Conservation (phyloP, 2,113 vertebrate genomes). For the Canis aureus region DNA sequence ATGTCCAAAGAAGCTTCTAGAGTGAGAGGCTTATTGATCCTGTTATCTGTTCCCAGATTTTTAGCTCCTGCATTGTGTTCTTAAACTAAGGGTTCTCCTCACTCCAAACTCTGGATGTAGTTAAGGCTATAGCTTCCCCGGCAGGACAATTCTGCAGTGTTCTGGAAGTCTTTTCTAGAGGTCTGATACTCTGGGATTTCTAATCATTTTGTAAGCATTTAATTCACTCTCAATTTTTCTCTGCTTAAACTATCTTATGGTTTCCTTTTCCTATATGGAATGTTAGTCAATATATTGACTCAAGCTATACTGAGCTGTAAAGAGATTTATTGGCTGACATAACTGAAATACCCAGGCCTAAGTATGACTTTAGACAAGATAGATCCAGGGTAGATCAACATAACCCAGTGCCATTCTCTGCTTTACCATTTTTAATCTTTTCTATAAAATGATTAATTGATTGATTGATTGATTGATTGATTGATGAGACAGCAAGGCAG, state of each 20-base stretch:
- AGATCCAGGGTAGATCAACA: background rate
- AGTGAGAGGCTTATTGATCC: background rate
- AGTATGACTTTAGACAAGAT: background rate
- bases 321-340: background rate
- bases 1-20: background rate
- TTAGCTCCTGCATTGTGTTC: background rate
- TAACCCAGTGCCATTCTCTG: background rate
- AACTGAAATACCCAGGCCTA: background rate
- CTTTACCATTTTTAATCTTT: background rate
- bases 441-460: too few relatives aligned
- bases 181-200: background rate
- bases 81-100: background rate
- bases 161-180: background rate
- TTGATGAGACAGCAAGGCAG: background rate
- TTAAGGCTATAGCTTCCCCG: background rate
- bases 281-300: background rate
- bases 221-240: background rate
- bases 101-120: background rate
- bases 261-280: background rate
- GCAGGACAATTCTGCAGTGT: background rate
- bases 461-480: too few relatives aligned
- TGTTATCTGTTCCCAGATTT: background rate
- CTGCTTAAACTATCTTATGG: background rate
- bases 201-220: conserved; percentile 7
- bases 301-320: background rate